Conservation (phyloP, 2,888 invertebrate species). For the Dendrolimus houi region DNA sequence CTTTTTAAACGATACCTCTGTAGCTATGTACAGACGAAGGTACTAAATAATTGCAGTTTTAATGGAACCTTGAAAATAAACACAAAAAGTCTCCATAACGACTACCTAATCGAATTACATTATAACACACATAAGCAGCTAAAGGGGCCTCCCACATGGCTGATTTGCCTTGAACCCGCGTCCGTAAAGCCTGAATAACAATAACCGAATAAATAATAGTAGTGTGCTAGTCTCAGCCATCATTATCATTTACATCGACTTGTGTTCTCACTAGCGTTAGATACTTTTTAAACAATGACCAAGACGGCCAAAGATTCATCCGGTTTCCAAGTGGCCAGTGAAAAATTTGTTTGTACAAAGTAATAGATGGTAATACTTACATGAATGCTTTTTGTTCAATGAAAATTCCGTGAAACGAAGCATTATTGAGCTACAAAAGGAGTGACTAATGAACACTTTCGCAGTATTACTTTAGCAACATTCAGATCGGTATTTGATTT, state of each 20-base stretch:
- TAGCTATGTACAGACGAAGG: too few species aligned
- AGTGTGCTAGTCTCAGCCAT: constrained; percentile 9
- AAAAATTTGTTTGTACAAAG: neutral
- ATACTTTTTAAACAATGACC: neutral
- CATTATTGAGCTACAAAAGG: neutral
- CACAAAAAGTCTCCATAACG: neutral
- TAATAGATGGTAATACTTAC: neutral
- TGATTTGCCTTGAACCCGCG: constrained; percentile 52
- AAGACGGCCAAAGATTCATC: neutral
- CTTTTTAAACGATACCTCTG: too few species aligned
- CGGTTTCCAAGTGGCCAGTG: neutral
- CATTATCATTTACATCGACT: neutral
- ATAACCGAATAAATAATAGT: constrained; percentile 33
- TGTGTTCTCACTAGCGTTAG: neutral
- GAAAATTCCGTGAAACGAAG: neutral
- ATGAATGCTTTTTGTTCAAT: neutral
- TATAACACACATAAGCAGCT: constrained; percentile 17
- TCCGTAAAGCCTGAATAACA: constrained; percentile 43
- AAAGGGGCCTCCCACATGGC: constrained; percentile 45
- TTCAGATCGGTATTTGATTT: constrained; percentile 26
- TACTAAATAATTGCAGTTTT: neutral
- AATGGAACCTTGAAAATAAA: too few species aligned
- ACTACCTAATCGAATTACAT: constrained; percentile 11
- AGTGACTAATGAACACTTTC: constrained; percentile 27
- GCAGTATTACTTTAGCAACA: constrained; percentile 25